Base-by-base conservation (phyloP, 2,888 invertebrate species). In the Cantharis nigra region DNA sequence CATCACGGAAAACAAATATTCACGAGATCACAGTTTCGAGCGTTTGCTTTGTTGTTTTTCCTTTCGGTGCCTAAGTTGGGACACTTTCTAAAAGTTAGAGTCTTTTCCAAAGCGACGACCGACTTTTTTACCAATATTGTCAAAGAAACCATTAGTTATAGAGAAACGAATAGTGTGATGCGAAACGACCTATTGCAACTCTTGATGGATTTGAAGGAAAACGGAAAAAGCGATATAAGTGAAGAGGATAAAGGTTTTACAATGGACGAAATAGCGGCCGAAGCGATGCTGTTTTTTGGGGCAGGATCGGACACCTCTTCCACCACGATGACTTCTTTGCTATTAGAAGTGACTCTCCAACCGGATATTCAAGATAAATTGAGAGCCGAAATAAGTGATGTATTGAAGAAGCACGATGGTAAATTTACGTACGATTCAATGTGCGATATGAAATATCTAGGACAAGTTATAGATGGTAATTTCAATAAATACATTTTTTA, bases 291-390 rank as follows among this genome's bases (percentile, higher is more conserved):
- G 0, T 90, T 91, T 80, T 90, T 89, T 79, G 63, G 88, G 2
- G 90, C 90, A 16, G 90, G 90, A 1, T 90, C 88, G 79, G 90
- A 90, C 78, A 90, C 90, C 0, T 89, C 89, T 0, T 88, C 89
- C 0, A 85, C 87, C 0, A 87, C 88, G 0, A 83, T 90, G 71
- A 85, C 86, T 18, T 89, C 87, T 65, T 78, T 87, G 0, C 80
- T 87, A 2, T 89, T 87, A 78, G 86, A 88, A 63, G 80, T 91
- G 13, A 88, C 90, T 0, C 65, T 75, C 3, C 82, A 90, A 78
- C 85, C 83, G 0, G 85, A 87, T 0, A 82, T 90, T 1, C 91
- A 91, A 79, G 83, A 87, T 1, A 89, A 86, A 81, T 77, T 90
- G 3, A 84, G 89, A 3, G 33, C 84, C 2, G 90, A 91, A 82